These are phyloP conservation scores for Nezara viridula DNA, from an alignment of 2,888 invertebrate genomes.

Conservation along the genomic window DNA sequence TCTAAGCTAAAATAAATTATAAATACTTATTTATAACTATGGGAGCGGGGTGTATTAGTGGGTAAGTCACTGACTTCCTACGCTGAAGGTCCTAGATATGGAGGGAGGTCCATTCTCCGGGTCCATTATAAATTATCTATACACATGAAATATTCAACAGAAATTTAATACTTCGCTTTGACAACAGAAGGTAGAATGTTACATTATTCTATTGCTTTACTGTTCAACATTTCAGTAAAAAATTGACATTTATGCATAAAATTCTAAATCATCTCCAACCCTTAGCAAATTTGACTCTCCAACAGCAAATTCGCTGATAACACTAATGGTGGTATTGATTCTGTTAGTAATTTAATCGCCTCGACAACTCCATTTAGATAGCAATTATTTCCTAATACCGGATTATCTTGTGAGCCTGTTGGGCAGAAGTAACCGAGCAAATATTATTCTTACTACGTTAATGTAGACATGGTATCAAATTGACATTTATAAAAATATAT, in stretches of 20 bases:
- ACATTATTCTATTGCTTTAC: no score
- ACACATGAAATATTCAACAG: no score
- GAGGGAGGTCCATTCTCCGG: no score
- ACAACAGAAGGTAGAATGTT: no score
- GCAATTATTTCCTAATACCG: slow-evolving; percentile 7
- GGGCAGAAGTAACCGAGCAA: neutral
- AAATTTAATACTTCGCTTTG: no score
- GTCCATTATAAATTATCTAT: no score
- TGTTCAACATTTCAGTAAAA: neutral
- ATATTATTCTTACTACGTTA: neutral
- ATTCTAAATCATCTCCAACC: neutral
- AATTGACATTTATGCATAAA: neutral
- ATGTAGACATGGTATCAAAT: neutral
- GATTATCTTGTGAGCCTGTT: neutral
- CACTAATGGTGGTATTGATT: neutral
- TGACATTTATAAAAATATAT: neutral
- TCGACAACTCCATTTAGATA: slow-evolving; percentile 12
- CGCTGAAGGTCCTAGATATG: no score
- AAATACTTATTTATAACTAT: no score
- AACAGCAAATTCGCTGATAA: neutral
- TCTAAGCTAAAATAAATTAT: no score
- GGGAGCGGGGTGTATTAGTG: no score
- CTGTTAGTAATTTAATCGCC: slow-evolving; percentile 8
- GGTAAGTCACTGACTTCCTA: no score
- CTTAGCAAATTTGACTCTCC: neutral